phyloP scores from a whole-genome alignment of 2,888 invertebrate species.

The Ectemnius continuus region DNA sequence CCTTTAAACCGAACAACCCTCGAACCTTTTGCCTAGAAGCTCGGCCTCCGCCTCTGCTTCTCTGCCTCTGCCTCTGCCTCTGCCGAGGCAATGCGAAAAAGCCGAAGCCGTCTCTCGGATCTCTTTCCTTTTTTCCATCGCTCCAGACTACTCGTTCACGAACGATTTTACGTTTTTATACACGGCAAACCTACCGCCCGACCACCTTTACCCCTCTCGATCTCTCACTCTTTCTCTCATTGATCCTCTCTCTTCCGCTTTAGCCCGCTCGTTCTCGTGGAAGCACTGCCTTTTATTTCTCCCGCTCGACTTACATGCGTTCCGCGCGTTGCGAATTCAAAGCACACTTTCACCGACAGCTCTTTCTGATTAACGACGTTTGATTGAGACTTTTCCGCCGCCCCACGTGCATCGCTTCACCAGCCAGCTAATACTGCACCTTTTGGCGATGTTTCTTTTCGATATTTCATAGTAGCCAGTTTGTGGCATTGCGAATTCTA shows the following conservation, averaged over 20 bases:
- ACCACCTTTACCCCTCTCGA: no score
- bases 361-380: conserved; percentile 40
- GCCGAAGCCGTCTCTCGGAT: conserved; percentile 49
- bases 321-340: conserved; percentile 43
- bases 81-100: conserved; percentile 48
- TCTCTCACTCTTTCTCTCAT: no score
- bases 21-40: conserved; percentile 49
- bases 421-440: background rate
- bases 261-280: conserved; percentile 2
- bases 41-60: conserved; percentile 9
- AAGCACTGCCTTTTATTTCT: conserved; percentile 46
- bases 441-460: background rate
- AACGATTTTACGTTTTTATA: conserved; percentile 52
- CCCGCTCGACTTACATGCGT: conserved; percentile 27
- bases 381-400: conserved; percentile 40
- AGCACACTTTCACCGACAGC: conserved; percentile 20
- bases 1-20: conserved; percentile 66
- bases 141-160: conserved; percentile 51
- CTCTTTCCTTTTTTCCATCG: conserved; percentile 52
- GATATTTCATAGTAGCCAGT: no score
- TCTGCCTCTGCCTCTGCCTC: no score
- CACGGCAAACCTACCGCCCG: no score
- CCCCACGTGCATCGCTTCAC: background rate
- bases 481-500: no score
- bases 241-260: no score